Base-by-base conservation (phyloP, 2,113 vertebrate species). In the Channa maculata region DNA sequence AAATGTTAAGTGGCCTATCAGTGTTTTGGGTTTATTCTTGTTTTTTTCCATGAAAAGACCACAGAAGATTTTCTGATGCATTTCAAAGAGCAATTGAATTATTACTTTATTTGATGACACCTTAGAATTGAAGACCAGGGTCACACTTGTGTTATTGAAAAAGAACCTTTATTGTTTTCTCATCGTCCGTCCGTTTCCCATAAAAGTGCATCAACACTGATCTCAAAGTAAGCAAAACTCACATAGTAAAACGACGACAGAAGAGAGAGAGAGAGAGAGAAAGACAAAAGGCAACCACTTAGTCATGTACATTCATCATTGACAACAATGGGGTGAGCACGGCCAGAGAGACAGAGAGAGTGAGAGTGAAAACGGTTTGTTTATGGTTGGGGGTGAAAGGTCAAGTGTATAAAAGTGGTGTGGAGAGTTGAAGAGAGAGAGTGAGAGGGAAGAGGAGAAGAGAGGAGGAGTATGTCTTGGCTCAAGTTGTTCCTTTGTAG, bases 151-250 rank as follows among this genome's bases (percentile, higher is more conserved):
- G 37, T 89, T 92, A 90, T 86, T 92, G 92, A 91, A 95, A 95
- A 94, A 94, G 86, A 94, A 89, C 72, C 83, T 94, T 95, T 94
- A 94, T 93, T 95, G 67, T 88, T 91, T 79, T 92, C 90, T 92
- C 87, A 92, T 91, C 81, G 74, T 92, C 90, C 65, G 80, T 92
- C 86, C 82, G 71, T 92, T 91, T 93, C 82, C 92, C 85, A 78
- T 71, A 91, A 94, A 94, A 94, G 91, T 93, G 89, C 93, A 92
- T 90, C 83, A 87, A 90, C 76, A 76, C 76, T 87, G 93, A 93
- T 93, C 86, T 91, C 87, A 91, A 77, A 88, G 71, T 82, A 72
- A 85, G 79, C 86, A 92, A 91, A 93, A 82, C 88, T 90, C 86
- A 91, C 85, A 92, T 77, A 88, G 68, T 86, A 82, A 81, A 89